Conservation (phyloP, 2,888 invertebrate species). For the Drosophila subquinaria region DNA sequence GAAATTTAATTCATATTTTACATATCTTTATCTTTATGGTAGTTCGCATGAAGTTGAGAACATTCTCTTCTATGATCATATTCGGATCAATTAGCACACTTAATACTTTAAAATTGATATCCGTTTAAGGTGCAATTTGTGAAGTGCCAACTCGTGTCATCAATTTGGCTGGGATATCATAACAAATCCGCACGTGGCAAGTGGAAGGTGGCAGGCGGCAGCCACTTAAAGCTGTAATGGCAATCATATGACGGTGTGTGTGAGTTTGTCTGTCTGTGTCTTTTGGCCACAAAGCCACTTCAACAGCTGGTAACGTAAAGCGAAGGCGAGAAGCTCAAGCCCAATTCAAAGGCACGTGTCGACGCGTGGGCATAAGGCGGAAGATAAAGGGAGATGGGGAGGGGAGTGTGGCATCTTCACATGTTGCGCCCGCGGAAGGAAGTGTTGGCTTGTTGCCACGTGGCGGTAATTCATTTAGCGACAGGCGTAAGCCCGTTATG, state of each 20-base stretch:
- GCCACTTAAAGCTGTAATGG: constrained; percentile 49
- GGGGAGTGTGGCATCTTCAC: constrained; percentile 46
- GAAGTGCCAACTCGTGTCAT: constrained; percentile 51
- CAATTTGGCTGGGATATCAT: constrained; percentile 62
- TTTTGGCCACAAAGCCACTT: constrained; percentile 60
- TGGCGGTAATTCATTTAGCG: constrained; percentile 74
- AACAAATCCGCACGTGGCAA: constrained; percentile 65
- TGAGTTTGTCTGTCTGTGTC: constrained; percentile 8
- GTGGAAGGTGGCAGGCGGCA: constrained; percentile 24
- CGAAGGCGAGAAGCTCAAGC: constrained; percentile 21
- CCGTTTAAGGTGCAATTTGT: constrained; percentile 9
- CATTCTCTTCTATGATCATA: neutral
- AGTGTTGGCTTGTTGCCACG: constrained; percentile 63
- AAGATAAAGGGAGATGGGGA: neutral
- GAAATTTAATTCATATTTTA: neutral
- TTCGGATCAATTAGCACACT: constrained; percentile 48
- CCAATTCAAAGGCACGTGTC: constrained; percentile 47
- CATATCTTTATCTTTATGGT: neutral
- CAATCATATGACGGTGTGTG: constrained; percentile 16
- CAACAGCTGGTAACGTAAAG: constrained; percentile 54
- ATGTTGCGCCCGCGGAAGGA: constrained; percentile 65
- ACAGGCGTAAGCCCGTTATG: constrained; percentile 72
- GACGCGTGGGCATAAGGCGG: constrained; percentile 3
- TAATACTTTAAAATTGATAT: constrained; percentile 14
- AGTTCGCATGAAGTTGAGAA: neutral